These are phyloP conservation scores for Panopea generosa DNA, from an alignment of 2,888 invertebrate species.

Conservation along the genomic window DNA sequence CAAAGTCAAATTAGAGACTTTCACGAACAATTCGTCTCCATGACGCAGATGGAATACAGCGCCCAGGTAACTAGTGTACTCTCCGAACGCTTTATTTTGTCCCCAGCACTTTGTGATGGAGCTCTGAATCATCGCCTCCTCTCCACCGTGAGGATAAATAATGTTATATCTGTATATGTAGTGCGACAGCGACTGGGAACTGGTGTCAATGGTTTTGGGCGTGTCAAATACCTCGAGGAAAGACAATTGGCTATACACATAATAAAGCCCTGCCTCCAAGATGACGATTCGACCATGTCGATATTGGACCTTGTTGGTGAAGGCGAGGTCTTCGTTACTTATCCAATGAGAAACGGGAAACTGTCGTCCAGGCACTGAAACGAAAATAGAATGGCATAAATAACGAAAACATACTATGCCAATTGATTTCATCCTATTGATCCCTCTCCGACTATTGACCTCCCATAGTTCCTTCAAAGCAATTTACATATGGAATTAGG, in stretches of 20 bases:
- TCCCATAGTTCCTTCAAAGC: too few species aligned
- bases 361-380: conserved; percentile 76
- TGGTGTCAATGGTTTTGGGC: conserved; percentile 47
- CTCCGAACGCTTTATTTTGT: conserved; percentile 76
- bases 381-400: not conserved
- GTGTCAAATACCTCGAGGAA: conserved; percentile 75
- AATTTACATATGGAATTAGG: too few species aligned
- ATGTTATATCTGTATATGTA: conserved; percentile 80
- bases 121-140: conserved; percentile 79
- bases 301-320: conserved; percentile 74
- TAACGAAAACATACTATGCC: too few species aligned
- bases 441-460: too few species aligned
- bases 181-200: conserved; percentile 70
- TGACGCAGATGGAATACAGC: conserved; percentile 79
- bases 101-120: conserved; percentile 80
- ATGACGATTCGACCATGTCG: conserved; percentile 78
- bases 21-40: conserved; percentile 80
- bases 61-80: conserved; percentile 81
- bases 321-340: conserved; percentile 75
- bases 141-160: conserved; percentile 78
- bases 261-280: conserved; percentile 77
- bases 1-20: conserved; percentile 79
- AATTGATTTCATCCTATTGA: too few species aligned
- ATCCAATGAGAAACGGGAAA: conserved; percentile 77
- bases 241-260: conserved; percentile 79